Base-by-base conservation (phyloP, 1,140 invertebrate genomes). In the Rhopalosiphum maidis region DNA sequence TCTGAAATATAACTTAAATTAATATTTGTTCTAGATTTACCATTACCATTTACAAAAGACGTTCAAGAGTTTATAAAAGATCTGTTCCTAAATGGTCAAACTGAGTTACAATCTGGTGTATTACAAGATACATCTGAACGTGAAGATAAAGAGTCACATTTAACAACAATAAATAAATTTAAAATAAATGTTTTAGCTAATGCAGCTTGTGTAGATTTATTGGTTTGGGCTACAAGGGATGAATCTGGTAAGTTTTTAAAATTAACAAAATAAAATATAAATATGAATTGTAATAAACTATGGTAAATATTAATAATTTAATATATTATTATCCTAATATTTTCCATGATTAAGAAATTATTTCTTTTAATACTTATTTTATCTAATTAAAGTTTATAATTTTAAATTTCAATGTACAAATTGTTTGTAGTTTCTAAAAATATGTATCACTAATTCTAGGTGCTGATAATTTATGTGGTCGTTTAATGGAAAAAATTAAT, bases 141-240 rank as follows among this genome's bases (percentile, higher is more conserved):
- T n/a, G 97, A 98, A 94, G 97, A 97, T 93, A 95, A 97, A n/a
- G 97, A 98, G 94, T 97, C 96, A 90, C 97, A 97, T 95, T 97
- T 96, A 94, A 96, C 96, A 3, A 97, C 97, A 0, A 97, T 98
- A 9, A 99, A 99, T 95, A 97, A 97, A 95, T 98, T 99, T 94
- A 99, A 99, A 96, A 97, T 99, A 51, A 99, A 99, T 95, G 98
- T 99, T 0, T 98, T 99, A 96, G 98, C 98, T 0, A 99, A 99
- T 96, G 98, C 99, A 7, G 98, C 98, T 30, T 99, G 99, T 95
- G 98, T 99, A 3, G 99, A 99, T 95, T 96, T 99, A 0, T 96
- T 99, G 6, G 98, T 99, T 51, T 99, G 99, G 99, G 98, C 99
- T 23, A 98, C 99, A 94, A 97, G 97, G 4, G 99, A 99, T 95